Evolutionary conservation across 2,113 vertebrate species (phyloP).

Genomic region (Copsychus sechellarum): DNA sequence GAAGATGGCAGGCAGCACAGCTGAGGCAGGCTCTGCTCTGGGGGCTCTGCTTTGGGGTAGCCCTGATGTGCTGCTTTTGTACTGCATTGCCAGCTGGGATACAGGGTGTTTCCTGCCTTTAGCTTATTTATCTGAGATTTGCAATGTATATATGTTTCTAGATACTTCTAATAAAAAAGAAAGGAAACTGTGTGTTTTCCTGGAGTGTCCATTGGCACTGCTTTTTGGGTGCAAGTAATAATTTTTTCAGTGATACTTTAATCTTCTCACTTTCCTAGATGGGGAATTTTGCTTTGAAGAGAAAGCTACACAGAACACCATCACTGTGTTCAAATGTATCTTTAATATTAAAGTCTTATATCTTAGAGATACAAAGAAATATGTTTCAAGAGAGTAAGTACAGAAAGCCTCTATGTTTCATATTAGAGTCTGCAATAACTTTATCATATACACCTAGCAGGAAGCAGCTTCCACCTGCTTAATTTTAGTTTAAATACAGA

Average conservation of each 20-base stretch:
- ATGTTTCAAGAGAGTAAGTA: background rate
- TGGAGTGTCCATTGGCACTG: background rate
- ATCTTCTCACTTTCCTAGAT: background rate
- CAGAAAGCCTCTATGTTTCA: background rate
- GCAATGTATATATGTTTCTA: background rate
- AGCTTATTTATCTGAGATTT: background rate
- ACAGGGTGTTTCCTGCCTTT: background rate
- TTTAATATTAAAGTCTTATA: background rate
- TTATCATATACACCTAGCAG: background rate
- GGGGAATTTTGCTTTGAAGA: background rate
- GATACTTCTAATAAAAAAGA: background rate
- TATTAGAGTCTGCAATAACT: background rate
- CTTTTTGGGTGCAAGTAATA: background rate
- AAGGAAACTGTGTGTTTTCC: background rate
- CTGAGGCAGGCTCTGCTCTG: background rate
- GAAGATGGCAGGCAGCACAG: background rate
- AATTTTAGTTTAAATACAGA: background rate
- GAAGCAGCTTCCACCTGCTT: background rate
- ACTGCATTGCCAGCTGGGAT: background rate
- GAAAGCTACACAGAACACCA: background rate
- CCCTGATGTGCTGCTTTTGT: background rate
- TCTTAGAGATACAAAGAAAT: background rate
- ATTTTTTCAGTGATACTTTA: background rate
- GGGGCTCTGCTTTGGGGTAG: background rate
- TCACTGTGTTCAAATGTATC: background rate